Base-by-base conservation (phyloP, 1,140 invertebrate genomes). In the Ips typographus region DNA sequence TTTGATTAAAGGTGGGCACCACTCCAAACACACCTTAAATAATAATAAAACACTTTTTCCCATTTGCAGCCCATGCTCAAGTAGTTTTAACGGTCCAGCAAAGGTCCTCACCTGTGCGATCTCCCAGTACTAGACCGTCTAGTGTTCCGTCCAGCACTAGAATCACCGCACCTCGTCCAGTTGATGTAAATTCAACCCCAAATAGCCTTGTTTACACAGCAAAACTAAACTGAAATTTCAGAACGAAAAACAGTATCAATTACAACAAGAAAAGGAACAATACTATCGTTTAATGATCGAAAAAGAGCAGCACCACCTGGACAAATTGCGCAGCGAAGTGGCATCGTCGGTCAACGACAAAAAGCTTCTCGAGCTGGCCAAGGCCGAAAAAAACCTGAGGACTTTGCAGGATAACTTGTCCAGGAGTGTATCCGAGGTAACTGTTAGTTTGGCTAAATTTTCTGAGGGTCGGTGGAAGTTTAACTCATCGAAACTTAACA, bases 101-200 rank as follows among this genome's bases (percentile, higher is more conserved):
- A 76, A 83, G 84, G 60, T 72, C 77, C 7, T 73, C 73, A 52
- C 41, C 68, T 64, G 47, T 73, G 68, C 44, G 58, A 5, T 76
- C 75, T 40, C 76, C 77, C 1, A 74, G 77, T 69, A 43, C 68
- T 56, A 74, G 77, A 42, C 76, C 77, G 41, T 75, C 76, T 40
- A 79, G 75, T 41, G 72, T 77, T 47, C 75, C 72, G 36, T 73
- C 76, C 40, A 73, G 75, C 8, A 70, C 72, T 4, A 74, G 73
- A 68, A 95, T 96, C 72, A 96, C 94, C 8, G 92, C 89, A 8
- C 94, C 94, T 2, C 89, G 93, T 74, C 94, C 94, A 70, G 94
- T 95, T 75, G 91, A 95, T 84, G 94, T 62, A 39, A 49, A 22
- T 49, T 62, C 0, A 22, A 22, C 22, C 22, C 22, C 0, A 22